Conservation (phyloP, 1,140 invertebrate species). For the Anastrepha obliqua region DNA sequence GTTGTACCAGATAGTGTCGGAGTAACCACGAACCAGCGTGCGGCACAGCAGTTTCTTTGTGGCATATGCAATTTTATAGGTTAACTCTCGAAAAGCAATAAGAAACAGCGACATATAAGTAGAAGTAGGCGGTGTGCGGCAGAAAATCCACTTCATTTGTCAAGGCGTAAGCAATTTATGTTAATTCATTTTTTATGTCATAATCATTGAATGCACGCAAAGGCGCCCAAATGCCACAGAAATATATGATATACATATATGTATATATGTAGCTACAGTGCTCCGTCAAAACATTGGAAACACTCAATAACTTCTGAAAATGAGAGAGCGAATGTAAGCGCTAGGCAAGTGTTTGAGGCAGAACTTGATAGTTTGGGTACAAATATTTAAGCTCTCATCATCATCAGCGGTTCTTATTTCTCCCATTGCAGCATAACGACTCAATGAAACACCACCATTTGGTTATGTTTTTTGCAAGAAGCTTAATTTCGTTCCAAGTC, state of each 20-base stretch:
- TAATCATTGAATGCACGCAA: slow-evolving; percentile 13
- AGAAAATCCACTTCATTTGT: slow-evolving; percentile 36
- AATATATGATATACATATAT: neutral
- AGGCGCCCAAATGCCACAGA: neutral
- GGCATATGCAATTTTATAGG: neutral
- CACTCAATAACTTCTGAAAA: too few relatives aligned
- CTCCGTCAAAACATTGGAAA: neutral
- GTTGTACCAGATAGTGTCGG: too few relatives aligned
- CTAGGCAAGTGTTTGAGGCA: too few relatives aligned
- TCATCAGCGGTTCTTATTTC: too few relatives aligned
- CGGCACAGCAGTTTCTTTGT: neutral
- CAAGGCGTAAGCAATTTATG: slow-evolving; percentile 32
- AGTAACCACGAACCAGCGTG: neutral
- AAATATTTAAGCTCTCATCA: too few relatives aligned
- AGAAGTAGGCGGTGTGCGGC: neutral
- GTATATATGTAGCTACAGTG: neutral
- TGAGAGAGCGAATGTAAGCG: too few relatives aligned
- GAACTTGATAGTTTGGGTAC: too few relatives aligned
- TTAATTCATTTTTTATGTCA: slow-evolving; percentile 33
- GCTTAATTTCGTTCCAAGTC: too few relatives aligned
- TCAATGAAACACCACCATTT: too few relatives aligned
- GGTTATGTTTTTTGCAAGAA: too few relatives aligned
- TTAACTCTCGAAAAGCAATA: slow-evolving; percentile 15
- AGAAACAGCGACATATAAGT: neutral
- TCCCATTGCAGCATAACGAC: too few relatives aligned